Evolutionary conservation across 2,113 vertebrate genomes (phyloP), one percentile per base, ranked within the genome.

Genomic region (Dendropsophus ebraccatus): DNA sequence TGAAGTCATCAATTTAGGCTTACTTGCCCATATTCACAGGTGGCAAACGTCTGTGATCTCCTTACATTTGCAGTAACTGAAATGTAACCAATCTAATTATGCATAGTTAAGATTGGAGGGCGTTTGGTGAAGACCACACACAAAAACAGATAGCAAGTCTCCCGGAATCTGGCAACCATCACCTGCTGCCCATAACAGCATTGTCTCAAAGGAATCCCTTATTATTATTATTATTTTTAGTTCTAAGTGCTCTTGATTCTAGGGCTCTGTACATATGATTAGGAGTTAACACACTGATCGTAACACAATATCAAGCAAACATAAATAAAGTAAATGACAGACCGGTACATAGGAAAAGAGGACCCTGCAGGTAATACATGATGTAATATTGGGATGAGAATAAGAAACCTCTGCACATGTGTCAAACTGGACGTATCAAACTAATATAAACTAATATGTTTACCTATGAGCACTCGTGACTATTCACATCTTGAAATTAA

Each of bases 121-220:
- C 10, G 56, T 45, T 65, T 47, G 78, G 58, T 17, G 78, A 81
- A 37, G 78, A 81, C 78, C 78, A 81, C 78, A 81, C 78, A 81
- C 78, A 45, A 62, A 37, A 81, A 80, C 21, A 17, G 41, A 58
- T 58, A 58, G 5, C 35, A 35, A 47, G 13, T 28, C 58, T 81
- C 45, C 56, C n/a, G 56, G 16, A 37, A 80, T 62, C 35, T 70
- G 67, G 32, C 32, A 70, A 23, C 67, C 0, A 19, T 35, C 65
- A 69, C 65, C 65, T 10, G 65, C 65, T 69, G 65, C 30, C 11
- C 9, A 41, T 21, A 70, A 70, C 19, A 70, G 35, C 19, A 70
- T 70, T 41, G 67, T 0, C 32, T 23, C 16, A 12, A 37, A 41
- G 67, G 9, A 41, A 70, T 21, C 67, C 23, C 67, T 14, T 41